Conservation (phyloP, 2,888 invertebrate genomes). For the Lutraria lutraria region DNA sequence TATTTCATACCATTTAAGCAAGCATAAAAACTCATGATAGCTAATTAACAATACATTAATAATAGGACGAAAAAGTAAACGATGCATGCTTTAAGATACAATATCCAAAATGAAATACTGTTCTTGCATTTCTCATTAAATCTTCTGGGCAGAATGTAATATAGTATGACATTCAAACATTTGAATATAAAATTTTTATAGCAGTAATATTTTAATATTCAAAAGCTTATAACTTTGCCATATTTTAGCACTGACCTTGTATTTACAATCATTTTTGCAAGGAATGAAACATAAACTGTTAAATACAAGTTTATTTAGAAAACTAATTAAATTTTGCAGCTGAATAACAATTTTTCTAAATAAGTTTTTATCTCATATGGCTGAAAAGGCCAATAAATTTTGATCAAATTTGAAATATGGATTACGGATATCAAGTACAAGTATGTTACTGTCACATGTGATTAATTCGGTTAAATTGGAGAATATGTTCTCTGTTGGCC, state of each 20-base stretch:
- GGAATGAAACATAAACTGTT: not conserved
- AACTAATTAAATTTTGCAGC: not conserved
- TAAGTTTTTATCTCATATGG: not conserved
- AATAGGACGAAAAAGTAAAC: not conserved
- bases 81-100: not conserved
- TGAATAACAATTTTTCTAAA: not conserved
- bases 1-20: too few species aligned
- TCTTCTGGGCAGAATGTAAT: not conserved
- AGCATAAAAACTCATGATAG: not conserved
- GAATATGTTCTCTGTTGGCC: constrained; percentile 1
- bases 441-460: constrained; percentile 24
- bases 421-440: constrained; percentile 5
- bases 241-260: not conserved
- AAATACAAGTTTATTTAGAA: not conserved
- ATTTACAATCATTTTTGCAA: not conserved
- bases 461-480: constrained; percentile 33
- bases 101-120: not conserved
- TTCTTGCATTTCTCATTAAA: not conserved
- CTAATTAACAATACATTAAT: constrained; percentile 5
- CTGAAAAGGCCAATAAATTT: not conserved
- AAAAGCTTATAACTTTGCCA: not conserved
- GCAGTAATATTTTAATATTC: not conserved
- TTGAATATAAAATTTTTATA: not conserved
- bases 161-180: not conserved
- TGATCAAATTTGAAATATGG: not conserved